Conservation (phyloP, 2,797 vertebrate genomes). For the Ceyx erithaca region DNA sequence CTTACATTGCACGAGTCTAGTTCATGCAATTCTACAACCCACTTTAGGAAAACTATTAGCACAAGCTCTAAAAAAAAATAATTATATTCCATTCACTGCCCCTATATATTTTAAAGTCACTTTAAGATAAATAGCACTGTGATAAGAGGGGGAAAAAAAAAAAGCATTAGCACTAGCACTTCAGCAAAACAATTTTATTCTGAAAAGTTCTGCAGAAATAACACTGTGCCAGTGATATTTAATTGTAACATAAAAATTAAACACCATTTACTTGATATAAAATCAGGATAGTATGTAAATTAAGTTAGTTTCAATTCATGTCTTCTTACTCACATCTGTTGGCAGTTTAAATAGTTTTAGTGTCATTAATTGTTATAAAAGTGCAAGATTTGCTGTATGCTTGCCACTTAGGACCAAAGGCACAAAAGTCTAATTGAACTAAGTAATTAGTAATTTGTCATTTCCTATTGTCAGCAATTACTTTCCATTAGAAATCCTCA, state of each 20-base stretch:
- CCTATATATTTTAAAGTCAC: conserved; percentile 36
- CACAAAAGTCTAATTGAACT: conserved; percentile 90
- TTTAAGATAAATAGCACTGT: conserved; percentile 70
- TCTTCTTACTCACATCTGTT: conserved; percentile 87
- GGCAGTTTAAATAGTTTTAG: conserved; percentile 88
- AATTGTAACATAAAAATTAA: conserved; percentile 85
- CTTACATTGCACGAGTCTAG: neutral
- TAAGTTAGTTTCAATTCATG: conserved; percentile 85
- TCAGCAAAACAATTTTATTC: conserved; percentile 69
- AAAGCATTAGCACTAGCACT: conserved; percentile 53
- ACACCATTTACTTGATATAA: conserved; percentile 82
- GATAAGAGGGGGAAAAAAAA: conserved; percentile 42
- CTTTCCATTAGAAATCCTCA: conserved; percentile 87
- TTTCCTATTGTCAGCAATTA: conserved; percentile 91
- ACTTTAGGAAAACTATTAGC: neutral
- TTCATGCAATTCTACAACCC: neutral
- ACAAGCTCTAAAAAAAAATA: neutral
- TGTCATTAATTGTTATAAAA: conserved; percentile 89
- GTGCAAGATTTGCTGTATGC: conserved; percentile 88
- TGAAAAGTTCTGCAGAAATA: conserved; percentile 75
- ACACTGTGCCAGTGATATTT: conserved; percentile 76
- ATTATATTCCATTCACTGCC: conserved; percentile 3
- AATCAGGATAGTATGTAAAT: conserved; percentile 84
- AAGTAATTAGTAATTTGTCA: conserved; percentile 91
- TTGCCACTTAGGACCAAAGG: conserved; percentile 88